Percentiles rank a stretch among this genome's conserved stretches.
phyloP scores from a whole-genome alignment of 2,797 vertebrate genomes.

The Antennarius maculatus region DNA sequence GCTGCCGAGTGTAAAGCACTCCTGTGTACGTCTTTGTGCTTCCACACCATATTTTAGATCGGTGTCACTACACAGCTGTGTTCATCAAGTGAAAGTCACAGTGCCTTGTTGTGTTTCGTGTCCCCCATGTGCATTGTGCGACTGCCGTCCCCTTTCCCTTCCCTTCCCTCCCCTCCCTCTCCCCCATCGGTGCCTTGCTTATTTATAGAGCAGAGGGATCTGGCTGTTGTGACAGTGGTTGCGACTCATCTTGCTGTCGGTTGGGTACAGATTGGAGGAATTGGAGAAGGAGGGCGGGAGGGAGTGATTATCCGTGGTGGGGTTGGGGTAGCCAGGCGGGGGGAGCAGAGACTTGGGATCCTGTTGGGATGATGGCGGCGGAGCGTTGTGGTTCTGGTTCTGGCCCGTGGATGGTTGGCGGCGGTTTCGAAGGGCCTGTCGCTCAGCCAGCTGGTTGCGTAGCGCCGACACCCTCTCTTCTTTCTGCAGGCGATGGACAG shows the following conservation, averaged over 20 bases:
- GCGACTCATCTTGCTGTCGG: conserved; percentile 88
- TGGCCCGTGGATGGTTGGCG: conserved; percentile 82
- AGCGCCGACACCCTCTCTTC: conserved; percentile 92
- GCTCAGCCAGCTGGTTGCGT: conserved; percentile 90
- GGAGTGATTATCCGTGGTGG: conserved; percentile 80
- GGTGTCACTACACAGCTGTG: conserved; percentile 56
- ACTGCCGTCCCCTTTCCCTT: not conserved
- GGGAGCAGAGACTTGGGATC: conserved; percentile 84
- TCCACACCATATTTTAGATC: conserved; percentile 38
- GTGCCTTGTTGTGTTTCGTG: conserved; percentile 60
- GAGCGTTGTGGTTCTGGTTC: conserved; percentile 83
- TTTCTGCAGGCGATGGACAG: conserved; percentile 78
- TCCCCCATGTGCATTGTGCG: conserved; percentile 30
- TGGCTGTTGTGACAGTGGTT: conserved; percentile 94
- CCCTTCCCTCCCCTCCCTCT: too few species aligned
- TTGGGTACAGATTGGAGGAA: conserved; percentile 85
- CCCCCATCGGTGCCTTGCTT: conserved; percentile 42
- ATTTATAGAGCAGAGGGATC: conserved; percentile 93
- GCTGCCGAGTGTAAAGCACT: conserved; percentile 45
- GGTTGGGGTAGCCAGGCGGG: conserved; percentile 81
- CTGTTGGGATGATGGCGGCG: conserved; percentile 72
- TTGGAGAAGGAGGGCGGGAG: conserved; percentile 85
- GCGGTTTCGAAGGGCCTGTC: conserved; percentile 90
- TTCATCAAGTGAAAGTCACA: conserved; percentile 65
- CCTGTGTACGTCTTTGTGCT: conserved; percentile 43